These are phyloP conservation scores for Acromyrmex charruanus DNA, from an alignment of 1,140 invertebrate species.

Conservation along the genomic window DNA sequence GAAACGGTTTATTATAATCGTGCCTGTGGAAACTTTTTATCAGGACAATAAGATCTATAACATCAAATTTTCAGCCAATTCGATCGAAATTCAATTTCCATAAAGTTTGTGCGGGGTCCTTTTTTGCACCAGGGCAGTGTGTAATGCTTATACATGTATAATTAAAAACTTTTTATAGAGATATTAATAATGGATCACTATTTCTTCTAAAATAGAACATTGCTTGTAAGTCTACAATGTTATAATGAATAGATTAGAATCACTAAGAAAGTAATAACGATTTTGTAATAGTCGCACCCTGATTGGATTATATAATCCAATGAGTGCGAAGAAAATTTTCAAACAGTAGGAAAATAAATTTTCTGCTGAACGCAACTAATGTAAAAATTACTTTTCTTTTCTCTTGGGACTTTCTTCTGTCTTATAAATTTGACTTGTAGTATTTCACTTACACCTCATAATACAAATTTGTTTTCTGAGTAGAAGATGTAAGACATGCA, in stretches of 20 bases:
- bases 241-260: neutral
- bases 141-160: too few relatives aligned
- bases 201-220: neutral
- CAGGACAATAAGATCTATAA: too few relatives aligned
- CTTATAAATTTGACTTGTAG: neutral
- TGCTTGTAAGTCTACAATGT: neutral
- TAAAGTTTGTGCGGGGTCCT: too few relatives aligned
- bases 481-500: neutral
- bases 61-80: too few relatives aligned
- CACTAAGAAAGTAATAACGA: neutral
- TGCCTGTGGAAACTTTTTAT: too few relatives aligned
- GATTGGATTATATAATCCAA: too few relatives aligned
- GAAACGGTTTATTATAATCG: too few relatives aligned
- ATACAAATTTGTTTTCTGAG: neutral
- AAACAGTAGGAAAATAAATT: too few relatives aligned
- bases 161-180: neutral
- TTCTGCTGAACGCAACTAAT: too few relatives aligned
- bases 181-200: neutral
- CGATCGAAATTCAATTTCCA: too few relatives aligned
- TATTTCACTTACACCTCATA: neutral
- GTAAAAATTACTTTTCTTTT: slow-evolving; percentile 17
- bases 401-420: slow-evolving; percentile 2
- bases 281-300: neutral
- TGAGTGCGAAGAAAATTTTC: too few relatives aligned
- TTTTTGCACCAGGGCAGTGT: too few relatives aligned